Evolutionary conservation across 2,113 vertebrate genomes (phyloP).

Genomic region (Todiramphus saurophagus): DNA sequence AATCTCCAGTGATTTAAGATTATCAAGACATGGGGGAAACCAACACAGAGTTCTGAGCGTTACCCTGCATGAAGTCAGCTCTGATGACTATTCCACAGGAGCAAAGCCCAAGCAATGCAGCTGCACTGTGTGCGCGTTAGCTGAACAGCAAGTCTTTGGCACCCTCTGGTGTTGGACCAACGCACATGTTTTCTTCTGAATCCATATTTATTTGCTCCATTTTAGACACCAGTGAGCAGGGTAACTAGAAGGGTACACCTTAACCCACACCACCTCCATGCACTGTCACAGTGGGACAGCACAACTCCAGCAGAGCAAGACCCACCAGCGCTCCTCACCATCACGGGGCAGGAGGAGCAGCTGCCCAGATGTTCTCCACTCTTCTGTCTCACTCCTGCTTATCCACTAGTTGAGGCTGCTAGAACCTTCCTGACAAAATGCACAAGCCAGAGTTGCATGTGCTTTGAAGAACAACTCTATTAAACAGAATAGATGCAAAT

Average conservation of each 20-base stretch:
- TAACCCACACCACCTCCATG: not conserved
- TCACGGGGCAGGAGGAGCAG: fast-evolving
- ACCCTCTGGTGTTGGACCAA: constrained; percentile 75
- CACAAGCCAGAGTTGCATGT: not conserved
- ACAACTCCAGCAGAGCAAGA: not conserved
- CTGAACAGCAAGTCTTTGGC: constrained; percentile 66
- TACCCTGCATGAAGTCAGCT: not conserved
- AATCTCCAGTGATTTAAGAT: not conserved
- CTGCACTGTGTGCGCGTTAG: not conserved
- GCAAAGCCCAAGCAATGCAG: not conserved
- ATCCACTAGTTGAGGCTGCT: not conserved
- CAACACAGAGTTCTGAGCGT: not conserved
- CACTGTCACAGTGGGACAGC: not conserved
- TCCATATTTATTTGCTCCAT: not conserved
- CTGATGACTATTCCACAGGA: not conserved
- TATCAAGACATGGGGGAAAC: not conserved
- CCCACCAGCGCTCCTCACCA: not conserved
- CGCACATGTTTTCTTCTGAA: not conserved
- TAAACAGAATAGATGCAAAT: not conserved
- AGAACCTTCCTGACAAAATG: not conserved
- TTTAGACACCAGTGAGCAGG: not conserved
- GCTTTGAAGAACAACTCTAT: not conserved
- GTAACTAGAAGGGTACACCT: not conserved
- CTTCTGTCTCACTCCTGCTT: not conserved
- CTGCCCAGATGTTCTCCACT: not conserved